Evolutionary conservation across 1,140 invertebrate species (phyloP).

Genomic region (Forficula auricularia): DNA sequence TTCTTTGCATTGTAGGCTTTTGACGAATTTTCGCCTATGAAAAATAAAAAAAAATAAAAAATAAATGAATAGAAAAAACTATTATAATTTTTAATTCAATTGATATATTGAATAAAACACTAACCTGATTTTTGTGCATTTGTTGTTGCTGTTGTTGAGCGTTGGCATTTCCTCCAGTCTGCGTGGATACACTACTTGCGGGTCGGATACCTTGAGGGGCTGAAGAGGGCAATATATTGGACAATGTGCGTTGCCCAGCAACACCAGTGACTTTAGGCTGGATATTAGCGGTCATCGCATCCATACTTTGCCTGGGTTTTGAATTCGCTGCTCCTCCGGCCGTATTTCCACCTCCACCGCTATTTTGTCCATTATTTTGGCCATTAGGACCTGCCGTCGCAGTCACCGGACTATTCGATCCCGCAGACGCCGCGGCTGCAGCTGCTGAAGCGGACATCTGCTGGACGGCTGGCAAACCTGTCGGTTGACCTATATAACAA

Average conservation of each 20-base stretch:
- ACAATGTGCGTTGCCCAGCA: constrained; percentile 25
- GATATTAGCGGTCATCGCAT: constrained; percentile 14
- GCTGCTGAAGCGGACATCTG: constrained; percentile 5
- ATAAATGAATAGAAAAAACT: not conserved
- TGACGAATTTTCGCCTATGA: constrained; percentile 21
- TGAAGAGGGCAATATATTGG: constrained; percentile 45
- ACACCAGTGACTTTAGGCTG: constrained; percentile 15
- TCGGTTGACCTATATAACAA: not conserved
- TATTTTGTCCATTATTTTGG: constrained; percentile 8
- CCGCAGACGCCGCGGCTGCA: constrained; percentile 10
- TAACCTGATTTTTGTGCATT: constrained; percentile 14
- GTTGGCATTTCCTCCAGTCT: constrained; percentile 40
- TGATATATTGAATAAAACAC: no score
- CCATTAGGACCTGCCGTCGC: constrained; percentile 30
- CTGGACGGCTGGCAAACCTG: constrained; percentile 7
- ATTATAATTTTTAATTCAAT: not conserved
- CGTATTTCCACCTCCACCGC: constrained; percentile 4
- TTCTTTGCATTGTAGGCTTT: constrained; percentile 31
- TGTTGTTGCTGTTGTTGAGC: constrained; percentile 12
- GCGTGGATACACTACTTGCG: constrained; percentile 57
- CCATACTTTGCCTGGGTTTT: constrained; percentile 14
- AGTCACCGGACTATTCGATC: constrained; percentile 25
- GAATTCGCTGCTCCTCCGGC: not conserved
- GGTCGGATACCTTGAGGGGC: constrained; percentile 41
- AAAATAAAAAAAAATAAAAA: constrained; percentile 7